Evolutionary conservation across 2,888 invertebrate genomes (phyloP).

Genomic region (Dugesia japonica): DNA sequence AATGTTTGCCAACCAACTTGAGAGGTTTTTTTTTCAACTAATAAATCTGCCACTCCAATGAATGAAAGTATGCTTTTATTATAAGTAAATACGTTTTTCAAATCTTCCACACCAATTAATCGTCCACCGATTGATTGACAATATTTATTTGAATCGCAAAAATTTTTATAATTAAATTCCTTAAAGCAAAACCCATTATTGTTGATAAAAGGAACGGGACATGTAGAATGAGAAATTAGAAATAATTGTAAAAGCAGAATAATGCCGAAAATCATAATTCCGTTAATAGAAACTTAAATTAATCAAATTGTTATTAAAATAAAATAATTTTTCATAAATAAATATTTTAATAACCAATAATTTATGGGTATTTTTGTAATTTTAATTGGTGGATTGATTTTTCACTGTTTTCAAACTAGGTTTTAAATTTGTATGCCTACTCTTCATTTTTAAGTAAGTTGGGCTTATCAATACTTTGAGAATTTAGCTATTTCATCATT

Average conservation of each 20-base stretch:
- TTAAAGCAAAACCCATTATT: background rate
- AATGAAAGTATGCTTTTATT: background rate
- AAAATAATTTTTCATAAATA: background rate
- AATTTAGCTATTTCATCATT: too few species aligned
- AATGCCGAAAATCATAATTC: background rate
- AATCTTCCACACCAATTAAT: background rate
- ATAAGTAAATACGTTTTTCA: background rate
- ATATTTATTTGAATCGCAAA: background rate
- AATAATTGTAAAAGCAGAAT: background rate
- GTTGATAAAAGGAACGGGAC: background rate
- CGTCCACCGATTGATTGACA: background rate
- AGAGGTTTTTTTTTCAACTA: background rate
- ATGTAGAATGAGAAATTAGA: background rate
- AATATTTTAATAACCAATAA: too few species aligned
- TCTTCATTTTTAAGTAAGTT: too few species aligned
- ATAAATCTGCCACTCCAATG: background rate
- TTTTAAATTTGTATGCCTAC: too few species aligned
- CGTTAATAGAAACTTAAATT: background rate
- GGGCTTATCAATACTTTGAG: too few species aligned
- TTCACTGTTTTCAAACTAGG: too few species aligned
- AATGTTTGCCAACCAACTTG: background rate
- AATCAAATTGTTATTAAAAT: background rate
- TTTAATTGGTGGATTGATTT: too few species aligned
- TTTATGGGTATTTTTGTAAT: too few species aligned
- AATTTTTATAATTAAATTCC: background rate